Evolutionary conservation across 2,888 invertebrate species (phyloP), one percentile per base, ranked within the genome.

Genomic region (Orchesella flavescens): DNA sequence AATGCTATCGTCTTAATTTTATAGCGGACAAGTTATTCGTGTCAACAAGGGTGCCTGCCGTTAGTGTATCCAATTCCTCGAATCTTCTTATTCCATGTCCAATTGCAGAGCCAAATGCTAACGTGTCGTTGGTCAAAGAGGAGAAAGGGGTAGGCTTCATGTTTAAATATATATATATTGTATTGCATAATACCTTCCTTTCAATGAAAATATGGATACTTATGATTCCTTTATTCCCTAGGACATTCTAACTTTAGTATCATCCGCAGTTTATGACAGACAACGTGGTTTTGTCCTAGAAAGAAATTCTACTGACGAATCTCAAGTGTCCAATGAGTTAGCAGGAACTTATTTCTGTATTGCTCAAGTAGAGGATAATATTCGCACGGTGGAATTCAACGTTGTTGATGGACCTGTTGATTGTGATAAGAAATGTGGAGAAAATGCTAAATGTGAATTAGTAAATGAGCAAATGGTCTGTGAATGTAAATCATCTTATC

Each of bases 381-480:
- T 21, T 13, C 59, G 44, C 3, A 74, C 74, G 3, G 46, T 74
- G 12, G 73, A 73, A 44, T 73, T 68, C 49, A 49, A 15, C 9
- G 80, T 74, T 2, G 24, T 68, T 1, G 74, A 74, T 12, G 74
- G 49, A 34, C 24, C 57, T 10, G 66, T 80, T 3, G 24, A 13
- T 0, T 80, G 80, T 10, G 44, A 55, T 5, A 65, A 80, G 23
- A 59, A 46, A 59, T 80, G 80, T 24, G 17, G 15, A 0, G 66
- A 44, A 44, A 80, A 80, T 24, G 10, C 73, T 0, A 13, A 59
- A 15, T 80, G 80, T 43, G 59, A 73, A 19, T 1, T 74, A 7
- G 65, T 72, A 0, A 72, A 79, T 61, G 79, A 79, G 5, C 63
- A 72, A 24, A 55, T 74, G 19, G 74, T 68, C 13, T 80, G 80